Evolutionary conservation across 2,113 vertebrate genomes (phyloP).

Genomic region (Rhabdornis inornatus): DNA sequence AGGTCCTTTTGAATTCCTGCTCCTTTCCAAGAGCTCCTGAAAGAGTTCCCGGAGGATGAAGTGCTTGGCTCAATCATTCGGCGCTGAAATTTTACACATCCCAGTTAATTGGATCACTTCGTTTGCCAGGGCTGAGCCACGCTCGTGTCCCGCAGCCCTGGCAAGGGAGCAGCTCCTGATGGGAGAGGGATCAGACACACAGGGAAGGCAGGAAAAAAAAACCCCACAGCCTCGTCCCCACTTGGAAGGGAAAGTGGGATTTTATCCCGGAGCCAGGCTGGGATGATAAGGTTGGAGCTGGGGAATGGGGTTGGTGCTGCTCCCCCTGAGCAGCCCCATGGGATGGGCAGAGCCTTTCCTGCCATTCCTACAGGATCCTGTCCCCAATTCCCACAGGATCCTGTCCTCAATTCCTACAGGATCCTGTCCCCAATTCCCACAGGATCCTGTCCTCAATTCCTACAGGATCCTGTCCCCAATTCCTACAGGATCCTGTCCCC

Average conservation of each 20-base stretch:
- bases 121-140: not conserved
- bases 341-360: not conserved
- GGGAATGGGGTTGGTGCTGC: rapidly evolving
- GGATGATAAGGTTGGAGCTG: too few relatives aligned
- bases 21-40: not conserved
- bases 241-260: not conserved
- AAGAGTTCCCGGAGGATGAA: not conserved
- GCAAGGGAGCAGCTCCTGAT: not conserved
- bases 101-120: not conserved
- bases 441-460: too few relatives aligned
- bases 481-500: too few relatives aligned
- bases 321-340: not conserved
- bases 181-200: not conserved
- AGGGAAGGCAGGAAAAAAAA: not conserved
- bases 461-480: too few relatives aligned
- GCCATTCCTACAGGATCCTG: too few relatives aligned
- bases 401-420: too few relatives aligned
- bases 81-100: not conserved
- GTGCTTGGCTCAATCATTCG: not conserved
- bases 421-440: too few relatives aligned
- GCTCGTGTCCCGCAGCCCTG: not conserved
- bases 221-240: not conserved
- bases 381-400: too few relatives aligned
- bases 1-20: not conserved
- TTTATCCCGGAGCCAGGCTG: not conserved